Conservation (phyloP, 1,140 invertebrate genomes). For the Drosophila kanapiae region DNA sequence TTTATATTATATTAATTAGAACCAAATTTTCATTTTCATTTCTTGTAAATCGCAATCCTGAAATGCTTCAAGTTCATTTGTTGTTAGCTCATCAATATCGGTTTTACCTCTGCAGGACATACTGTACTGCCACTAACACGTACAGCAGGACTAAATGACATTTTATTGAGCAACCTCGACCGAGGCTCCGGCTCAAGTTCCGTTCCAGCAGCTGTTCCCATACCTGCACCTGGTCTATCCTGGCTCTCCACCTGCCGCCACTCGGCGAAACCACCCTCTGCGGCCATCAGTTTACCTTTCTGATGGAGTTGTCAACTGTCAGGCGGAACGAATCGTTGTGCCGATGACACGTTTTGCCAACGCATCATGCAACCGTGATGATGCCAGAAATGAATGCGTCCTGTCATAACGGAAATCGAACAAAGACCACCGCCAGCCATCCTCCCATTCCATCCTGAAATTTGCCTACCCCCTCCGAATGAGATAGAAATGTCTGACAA, state of each 20-base stretch:
- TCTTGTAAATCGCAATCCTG: background rate
- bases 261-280: background rate
- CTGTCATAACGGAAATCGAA: constrained; percentile 68
- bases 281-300: constrained; percentile 40
- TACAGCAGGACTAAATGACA: constrained; percentile 46
- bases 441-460: background rate
- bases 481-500: constrained; percentile 57
- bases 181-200: constrained; percentile 3
- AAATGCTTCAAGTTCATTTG: background rate
- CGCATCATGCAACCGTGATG: constrained; percentile 69
- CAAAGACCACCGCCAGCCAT: constrained; percentile 5
- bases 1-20: too few species aligned
- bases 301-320: constrained; percentile 53
- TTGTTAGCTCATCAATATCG: constrained; percentile 8
- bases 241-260: background rate
- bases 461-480: background rate
- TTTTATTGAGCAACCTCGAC: constrained; percentile 63
- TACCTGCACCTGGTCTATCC: background rate
- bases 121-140: constrained; percentile 28
- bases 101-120: background rate
- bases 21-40: background rate
- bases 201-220: background rate
- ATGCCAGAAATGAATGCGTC: constrained; percentile 65
- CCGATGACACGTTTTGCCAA: constrained; percentile 76
- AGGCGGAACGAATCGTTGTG: constrained; percentile 36